phyloP scores from a whole-genome alignment of 2,113 vertebrate species.

The Anseranas semipalmata region DNA sequence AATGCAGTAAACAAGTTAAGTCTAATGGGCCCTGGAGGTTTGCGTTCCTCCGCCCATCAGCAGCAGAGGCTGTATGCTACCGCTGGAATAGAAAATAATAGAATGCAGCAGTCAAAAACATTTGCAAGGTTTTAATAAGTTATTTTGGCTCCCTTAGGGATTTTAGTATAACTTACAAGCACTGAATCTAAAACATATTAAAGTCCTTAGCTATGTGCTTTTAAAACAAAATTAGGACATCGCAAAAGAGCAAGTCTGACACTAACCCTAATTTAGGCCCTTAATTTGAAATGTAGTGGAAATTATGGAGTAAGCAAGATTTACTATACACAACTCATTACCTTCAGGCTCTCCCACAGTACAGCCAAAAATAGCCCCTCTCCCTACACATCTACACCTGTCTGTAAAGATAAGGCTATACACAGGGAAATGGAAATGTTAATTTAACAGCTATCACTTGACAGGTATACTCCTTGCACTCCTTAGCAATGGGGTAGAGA shows the following conservation, averaged over 20 bases:
- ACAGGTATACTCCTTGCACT: not conserved
- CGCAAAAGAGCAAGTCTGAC: slow-evolving; percentile 45
- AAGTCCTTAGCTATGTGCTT: slow-evolving; percentile 76
- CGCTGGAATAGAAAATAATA: slow-evolving; percentile 73
- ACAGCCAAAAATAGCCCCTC: slow-evolving; percentile 44
- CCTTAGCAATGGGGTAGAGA: not conserved
- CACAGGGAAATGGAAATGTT: slow-evolving; percentile 6
- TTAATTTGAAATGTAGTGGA: slow-evolving; percentile 62
- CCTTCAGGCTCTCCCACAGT: slow-evolving; percentile 30
- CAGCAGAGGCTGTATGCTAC: slow-evolving; percentile 66
- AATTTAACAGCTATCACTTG: slow-evolving; percentile 11
- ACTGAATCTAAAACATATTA: slow-evolving; percentile 77
- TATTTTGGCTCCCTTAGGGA: slow-evolving; percentile 75
- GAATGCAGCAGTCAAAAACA: slow-evolving; percentile 73
- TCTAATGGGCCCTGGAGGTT: slow-evolving; percentile 84
- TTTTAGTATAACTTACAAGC: slow-evolving; percentile 71
- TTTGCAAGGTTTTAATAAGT: slow-evolving; percentile 79
- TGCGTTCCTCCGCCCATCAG: slow-evolving; percentile 64
- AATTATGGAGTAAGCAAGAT: slow-evolving; percentile 52
- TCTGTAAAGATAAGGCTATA: slow-evolving; percentile 42
- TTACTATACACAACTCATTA: slow-evolving; percentile 51
- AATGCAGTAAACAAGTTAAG: slow-evolving; percentile 87
- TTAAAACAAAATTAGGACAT: slow-evolving; percentile 69
- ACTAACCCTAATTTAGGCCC: slow-evolving; percentile 58
- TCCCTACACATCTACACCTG: slow-evolving; percentile 14